These are phyloP conservation scores for Drosophila mulleri DNA, from an alignment of 2,888 invertebrate species.

Conservation along the genomic window DNA sequence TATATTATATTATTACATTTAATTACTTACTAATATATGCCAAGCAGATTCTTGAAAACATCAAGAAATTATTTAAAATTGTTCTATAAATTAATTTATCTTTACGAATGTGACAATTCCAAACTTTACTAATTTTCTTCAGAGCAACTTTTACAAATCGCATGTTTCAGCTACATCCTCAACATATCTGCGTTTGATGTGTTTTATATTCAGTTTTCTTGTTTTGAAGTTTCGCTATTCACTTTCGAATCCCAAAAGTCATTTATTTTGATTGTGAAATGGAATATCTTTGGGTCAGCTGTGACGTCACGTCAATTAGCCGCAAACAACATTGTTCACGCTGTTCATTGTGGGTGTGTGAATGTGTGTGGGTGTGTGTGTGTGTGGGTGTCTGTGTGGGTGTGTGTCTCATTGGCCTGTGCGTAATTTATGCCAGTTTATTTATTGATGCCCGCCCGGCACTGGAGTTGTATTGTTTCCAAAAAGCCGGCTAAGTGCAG, in stretches of 20 bases:
- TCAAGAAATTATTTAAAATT: too few species aligned
- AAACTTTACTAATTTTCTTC: neutral
- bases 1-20: too few species aligned
- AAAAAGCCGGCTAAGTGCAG: slow-evolving; percentile 76
- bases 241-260: slow-evolving; percentile 44
- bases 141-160: neutral
- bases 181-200: neutral
- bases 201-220: neutral
- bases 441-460: slow-evolving; percentile 73
- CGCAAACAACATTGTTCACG: slow-evolving; percentile 55
- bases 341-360: slow-evolving; percentile 22
- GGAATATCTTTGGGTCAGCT: slow-evolving; percentile 40
- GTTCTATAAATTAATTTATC: neutral
- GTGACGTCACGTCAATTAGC: slow-evolving; percentile 71
- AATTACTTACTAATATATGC: too few species aligned
- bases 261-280: slow-evolving; percentile 49
- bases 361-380: slow-evolving; percentile 28
- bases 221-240: slow-evolving; percentile 26
- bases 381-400: slow-evolving; percentile 10
- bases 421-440: slow-evolving; percentile 79
- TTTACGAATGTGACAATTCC: neutral
- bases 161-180: neutral
- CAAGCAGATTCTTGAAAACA: too few species aligned
- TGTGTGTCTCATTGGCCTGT: slow-evolving; percentile 58
- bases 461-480: slow-evolving; percentile 71